Percentiles rank a stretch among this genome's conserved stretches.
Evolutionary conservation across 2,888 invertebrate species (phyloP).

Genomic region (Reticulitermes lucifugus): DNA sequence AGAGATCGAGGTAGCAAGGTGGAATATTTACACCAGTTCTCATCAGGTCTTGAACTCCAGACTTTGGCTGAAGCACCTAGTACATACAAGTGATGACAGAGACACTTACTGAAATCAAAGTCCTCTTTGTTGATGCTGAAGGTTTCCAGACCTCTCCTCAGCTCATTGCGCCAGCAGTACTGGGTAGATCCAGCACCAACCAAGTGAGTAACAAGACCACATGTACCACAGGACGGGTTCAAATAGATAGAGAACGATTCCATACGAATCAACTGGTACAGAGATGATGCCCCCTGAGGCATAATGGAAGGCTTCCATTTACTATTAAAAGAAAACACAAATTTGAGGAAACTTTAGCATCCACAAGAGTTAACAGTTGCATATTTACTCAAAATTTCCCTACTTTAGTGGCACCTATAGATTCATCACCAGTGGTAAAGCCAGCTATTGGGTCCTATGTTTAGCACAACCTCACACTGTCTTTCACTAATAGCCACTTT

Average conservation of each 20-base stretch:
- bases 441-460: too few relatives aligned
- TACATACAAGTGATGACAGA: neutral
- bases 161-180: constrained; percentile 80
- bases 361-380: too few relatives aligned
- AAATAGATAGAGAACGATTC: constrained; percentile 83
- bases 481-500: too few relatives aligned
- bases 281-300: constrained; percentile 69
- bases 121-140: constrained; percentile 82
- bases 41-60: neutral
- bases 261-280: constrained; percentile 81
- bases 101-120: constrained; percentile 81
- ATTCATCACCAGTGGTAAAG: too few relatives aligned
- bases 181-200: constrained; percentile 67
- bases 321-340: constrained; percentile 61
- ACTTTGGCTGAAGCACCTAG: neutral
- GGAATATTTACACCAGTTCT: too few relatives aligned
- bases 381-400: too few relatives aligned
- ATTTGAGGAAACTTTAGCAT: too few relatives aligned
- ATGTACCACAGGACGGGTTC: constrained; percentile 68
- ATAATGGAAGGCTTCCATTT: constrained; percentile 82
- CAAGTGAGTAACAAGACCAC: constrained; percentile 67
- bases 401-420: too few relatives aligned
- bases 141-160: constrained; percentile 80
- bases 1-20: too few relatives aligned
- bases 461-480: too few relatives aligned